Conservation (phyloP, 2,888 invertebrate genomes). For the Peribatodes rhomboidaria region DNA sequence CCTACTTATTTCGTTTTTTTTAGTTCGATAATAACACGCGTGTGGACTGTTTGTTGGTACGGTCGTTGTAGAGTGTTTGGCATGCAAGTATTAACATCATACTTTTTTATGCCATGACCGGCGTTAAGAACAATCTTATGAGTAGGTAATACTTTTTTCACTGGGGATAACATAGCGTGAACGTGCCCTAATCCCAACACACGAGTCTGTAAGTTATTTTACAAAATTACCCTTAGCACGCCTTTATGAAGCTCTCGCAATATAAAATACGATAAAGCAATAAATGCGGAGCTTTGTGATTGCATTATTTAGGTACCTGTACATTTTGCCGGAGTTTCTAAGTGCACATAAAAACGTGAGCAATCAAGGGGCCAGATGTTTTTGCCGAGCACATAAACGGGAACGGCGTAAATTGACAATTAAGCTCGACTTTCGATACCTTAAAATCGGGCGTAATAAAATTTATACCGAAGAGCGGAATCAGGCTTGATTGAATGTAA, state of each 20-base stretch:
- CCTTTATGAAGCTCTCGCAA: conserved; percentile 48
- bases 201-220: conserved; percentile 41
- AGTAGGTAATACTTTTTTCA: background rate
- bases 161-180: conserved; percentile 12
- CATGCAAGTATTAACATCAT: too few relatives aligned
- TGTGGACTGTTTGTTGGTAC: too few relatives aligned
- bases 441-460: conserved; percentile 75
- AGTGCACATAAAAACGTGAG: conserved; percentile 82
- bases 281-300: conserved; percentile 68
- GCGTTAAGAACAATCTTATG: background rate
- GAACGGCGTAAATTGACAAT: conserved; percentile 80
- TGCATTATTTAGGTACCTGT: conserved; percentile 72
- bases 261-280: conserved; percentile 64
- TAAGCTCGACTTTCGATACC: conserved; percentile 80
- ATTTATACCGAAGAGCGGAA: conserved; percentile 56
- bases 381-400: conserved; percentile 77
- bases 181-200: conserved; percentile 24
- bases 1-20: too few relatives aligned
- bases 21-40: too few relatives aligned
- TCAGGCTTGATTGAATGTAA: conserved; percentile 11
- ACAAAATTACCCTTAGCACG: conserved; percentile 41
- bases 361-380: conserved; percentile 82
- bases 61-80: background rate
- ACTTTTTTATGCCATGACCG: background rate
- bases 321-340: conserved; percentile 68